Evolutionary conservation across 2,888 invertebrate species (phyloP).

Genomic region (Yponomeuta plumbellus): DNA sequence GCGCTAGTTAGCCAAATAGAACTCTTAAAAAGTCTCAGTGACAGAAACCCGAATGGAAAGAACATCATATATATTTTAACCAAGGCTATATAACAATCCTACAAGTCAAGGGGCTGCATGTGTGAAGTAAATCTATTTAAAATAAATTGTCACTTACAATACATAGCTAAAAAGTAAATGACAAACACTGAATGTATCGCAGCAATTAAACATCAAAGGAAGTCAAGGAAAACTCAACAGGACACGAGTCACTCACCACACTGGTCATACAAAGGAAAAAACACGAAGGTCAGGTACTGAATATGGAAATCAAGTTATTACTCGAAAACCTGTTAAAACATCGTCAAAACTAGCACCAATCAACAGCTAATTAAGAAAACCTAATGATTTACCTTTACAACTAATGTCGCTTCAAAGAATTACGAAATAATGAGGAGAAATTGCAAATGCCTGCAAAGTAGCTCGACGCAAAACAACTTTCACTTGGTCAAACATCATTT

Average conservation of each 20-base stretch:
- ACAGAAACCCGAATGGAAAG: not conserved
- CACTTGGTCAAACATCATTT: constrained; percentile 38
- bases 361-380: not conserved
- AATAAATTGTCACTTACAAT: too few species aligned
- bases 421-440: not conserved
- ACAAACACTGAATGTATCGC: not conserved
- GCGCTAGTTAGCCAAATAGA: too few species aligned
- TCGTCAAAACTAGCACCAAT: not conserved
- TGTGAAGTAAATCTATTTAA: too few species aligned
- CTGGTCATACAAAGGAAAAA: not conserved
- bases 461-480: constrained; percentile 39
- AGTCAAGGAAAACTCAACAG: constrained; percentile 1
- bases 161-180: too few species aligned
- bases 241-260: not conserved
- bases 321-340: not conserved
- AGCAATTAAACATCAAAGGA: not conserved
- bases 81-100: too few species aligned
- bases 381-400: not conserved
- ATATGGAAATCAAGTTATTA: not conserved
- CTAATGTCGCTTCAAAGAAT: not conserved
- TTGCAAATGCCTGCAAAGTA: not conserved
- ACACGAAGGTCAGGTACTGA: not conserved
- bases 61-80: constrained; percentile 11
- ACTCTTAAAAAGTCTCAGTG: not conserved
- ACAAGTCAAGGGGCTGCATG: too few species aligned